phyloP scores from a whole-genome alignment of 2,888 invertebrate genomes.

The Diabrotica balteata region DNA sequence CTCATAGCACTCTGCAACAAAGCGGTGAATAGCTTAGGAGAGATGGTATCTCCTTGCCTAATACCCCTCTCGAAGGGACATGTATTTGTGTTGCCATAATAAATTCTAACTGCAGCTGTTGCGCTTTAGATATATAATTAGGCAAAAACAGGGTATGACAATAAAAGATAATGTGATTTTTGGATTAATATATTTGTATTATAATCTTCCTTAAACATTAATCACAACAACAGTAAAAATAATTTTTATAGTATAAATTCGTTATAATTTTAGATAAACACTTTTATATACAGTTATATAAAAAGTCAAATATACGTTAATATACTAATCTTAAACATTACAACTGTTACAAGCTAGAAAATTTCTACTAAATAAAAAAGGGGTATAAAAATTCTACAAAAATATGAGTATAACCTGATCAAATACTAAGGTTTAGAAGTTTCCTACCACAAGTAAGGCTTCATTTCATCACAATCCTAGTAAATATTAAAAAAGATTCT shows the following conservation, averaged over 20 bases:
- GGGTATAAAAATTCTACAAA: constrained; percentile 38
- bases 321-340: background rate
- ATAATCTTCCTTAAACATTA: constrained; percentile 3
- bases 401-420: constrained; percentile 29
- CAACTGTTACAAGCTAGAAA: background rate
- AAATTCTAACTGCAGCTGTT: too few relatives aligned
- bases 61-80: too few relatives aligned
- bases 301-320: constrained; percentile 5
- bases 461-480: constrained; percentile 33
- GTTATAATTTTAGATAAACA: background rate
- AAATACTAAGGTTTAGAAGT: constrained; percentile 23
- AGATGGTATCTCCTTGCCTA: too few relatives aligned
- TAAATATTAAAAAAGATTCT: constrained; percentile 6
- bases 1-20: too few relatives aligned
- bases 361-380: constrained; percentile 24
- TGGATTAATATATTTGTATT: too few relatives aligned
- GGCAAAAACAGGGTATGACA: too few relatives aligned
- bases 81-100: too few relatives aligned
- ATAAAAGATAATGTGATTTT: too few relatives aligned
- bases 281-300: constrained; percentile 8
- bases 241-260: constrained; percentile 13
- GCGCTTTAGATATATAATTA: too few relatives aligned
- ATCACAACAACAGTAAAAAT: constrained; percentile 21
- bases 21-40: too few relatives aligned
- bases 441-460: constrained; percentile 35